Base-by-base conservation (phyloP, 2,888 invertebrate genomes). In the Steromphala cineraria region DNA sequence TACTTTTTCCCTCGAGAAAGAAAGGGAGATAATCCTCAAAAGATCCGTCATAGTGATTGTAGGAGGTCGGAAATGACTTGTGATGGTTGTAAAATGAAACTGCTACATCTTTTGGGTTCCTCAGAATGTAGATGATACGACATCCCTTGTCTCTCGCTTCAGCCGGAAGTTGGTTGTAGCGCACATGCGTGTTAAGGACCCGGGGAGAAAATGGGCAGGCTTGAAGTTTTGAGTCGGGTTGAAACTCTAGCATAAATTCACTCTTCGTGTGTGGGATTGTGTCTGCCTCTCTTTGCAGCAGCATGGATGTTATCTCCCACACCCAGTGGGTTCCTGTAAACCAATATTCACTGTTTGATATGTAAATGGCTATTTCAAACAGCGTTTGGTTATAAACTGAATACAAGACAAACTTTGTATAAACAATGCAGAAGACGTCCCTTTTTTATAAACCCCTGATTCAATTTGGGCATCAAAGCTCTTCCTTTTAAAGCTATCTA, bases 41-140 rank as follows among this genome's bases (percentile, higher is more conserved):
- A 0, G n/a, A 40, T 3, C 76, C 76, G 13, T 31, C 55, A 55
- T 79, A 8, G 0, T 71, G 13, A 3, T 55, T 52, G 15, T n/a
- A 13, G 19, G 46, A 24, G 10, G 71, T 3, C 8, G 74, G 55
- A 28, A 82, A 71, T 75, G 80, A 74, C 31, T 52, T 28, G 55
- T 74, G 78, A 24, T 78, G 82, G 46, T 79, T 71, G 24, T 76
- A 82, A 31, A 79, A 75, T 1, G 82, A 82, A 46, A 82, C 82
- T 28, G 71, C 80, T 10, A 80, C 77, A 67, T 82, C 82, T 36
- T 82, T 82, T 46, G 78, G 82, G 31, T 82, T 82, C 24, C 82
- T 71, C 46, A 80, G 78, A 17, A 82, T 31, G 62, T 75, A 80
- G n/a, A 82, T 67, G 17, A 77, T 31, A 19, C 71, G 74, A 36